phyloP scores from a whole-genome alignment of 2,888 invertebrate species.

The Sturmia bella region DNA sequence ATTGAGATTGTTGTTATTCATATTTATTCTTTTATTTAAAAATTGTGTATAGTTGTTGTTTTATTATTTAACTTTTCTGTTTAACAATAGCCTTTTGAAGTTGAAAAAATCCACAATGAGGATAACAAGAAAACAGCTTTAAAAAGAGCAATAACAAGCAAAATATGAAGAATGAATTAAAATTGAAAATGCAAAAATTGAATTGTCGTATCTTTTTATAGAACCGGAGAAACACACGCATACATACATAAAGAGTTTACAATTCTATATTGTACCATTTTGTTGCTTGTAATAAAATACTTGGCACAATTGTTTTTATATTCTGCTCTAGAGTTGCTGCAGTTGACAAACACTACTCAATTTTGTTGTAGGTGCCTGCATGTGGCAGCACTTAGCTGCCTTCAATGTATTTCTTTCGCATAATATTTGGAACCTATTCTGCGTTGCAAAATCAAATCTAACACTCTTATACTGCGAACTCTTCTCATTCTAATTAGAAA shows the following conservation, averaged over 20 bases:
- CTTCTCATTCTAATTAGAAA: no score
- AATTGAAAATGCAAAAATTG: conserved; percentile 76
- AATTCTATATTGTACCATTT: not conserved
- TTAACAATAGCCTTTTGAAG: conserved; percentile 41
- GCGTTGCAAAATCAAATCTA: no score
- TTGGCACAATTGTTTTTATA: no score
- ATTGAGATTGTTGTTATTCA: conserved; percentile 56
- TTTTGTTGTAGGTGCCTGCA: no score
- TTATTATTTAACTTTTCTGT: conserved; percentile 37
- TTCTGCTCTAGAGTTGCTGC: no score
- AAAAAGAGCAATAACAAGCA: conserved; percentile 3
- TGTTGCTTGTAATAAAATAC: no score
- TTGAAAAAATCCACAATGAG: conserved; percentile 22
- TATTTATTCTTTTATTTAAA: conserved; percentile 31
- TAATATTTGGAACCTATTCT: no score
- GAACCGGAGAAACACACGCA: conserved; percentile 54
- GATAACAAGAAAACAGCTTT: conserved; percentile 44
- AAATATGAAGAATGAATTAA: conserved; percentile 76
- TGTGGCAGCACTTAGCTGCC: no score
- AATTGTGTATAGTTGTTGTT: conserved; percentile 35
- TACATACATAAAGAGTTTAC: conserved; percentile 45
- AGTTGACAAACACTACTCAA: no score
- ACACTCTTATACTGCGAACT: no score
- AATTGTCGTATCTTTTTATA: conserved; percentile 72
- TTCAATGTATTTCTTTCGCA: no score